Percentiles rank a stretch among this genome's conserved stretches.
Conservation (phyloP, 2,797 vertebrate genomes). For the Odontamblyopus lacepedii region DNA sequence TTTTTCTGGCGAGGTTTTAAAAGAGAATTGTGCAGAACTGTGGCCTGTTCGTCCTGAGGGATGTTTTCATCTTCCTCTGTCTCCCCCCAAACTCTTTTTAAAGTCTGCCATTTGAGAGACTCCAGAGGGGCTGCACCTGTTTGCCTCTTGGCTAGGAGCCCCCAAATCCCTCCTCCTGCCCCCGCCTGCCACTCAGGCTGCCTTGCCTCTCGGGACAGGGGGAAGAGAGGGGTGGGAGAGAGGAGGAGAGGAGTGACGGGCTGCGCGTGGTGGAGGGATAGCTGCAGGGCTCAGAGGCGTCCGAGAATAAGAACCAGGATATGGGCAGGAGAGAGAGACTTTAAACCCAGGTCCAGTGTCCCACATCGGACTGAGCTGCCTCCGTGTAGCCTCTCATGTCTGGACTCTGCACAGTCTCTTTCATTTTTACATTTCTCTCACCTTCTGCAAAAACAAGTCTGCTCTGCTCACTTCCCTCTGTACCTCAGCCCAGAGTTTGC, state of each 20-base stretch:
- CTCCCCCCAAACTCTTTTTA: slow-evolving; percentile 64
- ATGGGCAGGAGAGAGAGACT: slow-evolving; percentile 47
- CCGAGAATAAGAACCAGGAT: slow-evolving; percentile 69
- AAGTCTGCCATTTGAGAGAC: slow-evolving; percentile 83
- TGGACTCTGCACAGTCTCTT: slow-evolving; percentile 61
- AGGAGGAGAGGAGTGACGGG: slow-evolving; percentile 42
- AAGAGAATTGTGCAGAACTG: slow-evolving; percentile 68
- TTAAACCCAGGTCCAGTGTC: slow-evolving; percentile 70
- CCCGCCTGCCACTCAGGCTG: slow-evolving; percentile 82
- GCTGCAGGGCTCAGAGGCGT: slow-evolving; percentile 77
- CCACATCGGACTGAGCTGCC: slow-evolving; percentile 59
- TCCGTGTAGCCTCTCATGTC: slow-evolving; percentile 58
- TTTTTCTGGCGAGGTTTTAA: slow-evolving; percentile 46
- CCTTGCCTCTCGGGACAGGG: slow-evolving; percentile 74
- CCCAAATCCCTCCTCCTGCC: slow-evolving; percentile 73
- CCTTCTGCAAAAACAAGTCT: slow-evolving; percentile 45
- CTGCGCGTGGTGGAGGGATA: slow-evolving; percentile 79
- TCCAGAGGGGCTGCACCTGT: slow-evolving; percentile 85
- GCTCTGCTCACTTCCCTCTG: slow-evolving; percentile 37
- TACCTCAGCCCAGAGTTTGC: slow-evolving; percentile 43
- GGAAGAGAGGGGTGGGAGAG: slow-evolving; percentile 55
- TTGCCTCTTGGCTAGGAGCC: slow-evolving; percentile 83
- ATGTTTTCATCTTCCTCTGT: slow-evolving; percentile 73
- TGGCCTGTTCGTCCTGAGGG: slow-evolving; percentile 74
- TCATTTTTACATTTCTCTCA: slow-evolving; percentile 53